Evolutionary conservation across 2,113 vertebrate species (phyloP), one percentile per base, ranked within the genome.

Genomic region (Pangasianodon hypophthalmus): DNA sequence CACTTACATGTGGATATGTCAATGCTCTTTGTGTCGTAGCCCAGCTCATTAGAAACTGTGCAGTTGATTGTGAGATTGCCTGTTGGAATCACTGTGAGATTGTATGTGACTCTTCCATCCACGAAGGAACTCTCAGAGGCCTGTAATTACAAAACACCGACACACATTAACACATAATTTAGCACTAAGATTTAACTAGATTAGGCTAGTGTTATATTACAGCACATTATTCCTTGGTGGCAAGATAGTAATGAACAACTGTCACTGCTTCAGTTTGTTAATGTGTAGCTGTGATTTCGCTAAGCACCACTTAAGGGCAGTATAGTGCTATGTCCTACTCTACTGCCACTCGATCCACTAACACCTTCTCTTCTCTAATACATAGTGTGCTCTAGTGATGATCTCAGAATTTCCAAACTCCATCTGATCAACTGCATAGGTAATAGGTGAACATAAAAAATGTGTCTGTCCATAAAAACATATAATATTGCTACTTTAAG

Each of bases 1-100:
- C 95, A 98, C 98, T 98, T 96, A 99, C 98, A 95, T 90, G 98
- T 96, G 85, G 97, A 98, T 89, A 99, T 97, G 69, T 97, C 96
- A 94, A 99, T 95, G 92, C 94, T 95, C 91, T 90, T 96, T 92
- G 95, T 94, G 91, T 96, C 96, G 91, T 88, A 92, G 89, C 98
- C 98, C 93, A 98, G 96, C 84, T 95, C 90, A 94, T 99, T 99
- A 96, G 95, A 96, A 94, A 97, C 98, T 87, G 94, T 96, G 93
- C 98, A 99, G 89, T 95, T 96, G 94, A 98, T 95, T 58, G 97
- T 98, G 91, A 98, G 96, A 91, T 99, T 99, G 83, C 96, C 96
- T 88, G 96, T 96, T 1, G 98, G 98, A 93, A 96, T 94, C 88
- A 99, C 96, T 88, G 95, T 92, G 93, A 99, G 97, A 96, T 94